Evolutionary conservation across 2,888 invertebrate species (phyloP).

Genomic region (Alloscopus bannaensis): DNA sequence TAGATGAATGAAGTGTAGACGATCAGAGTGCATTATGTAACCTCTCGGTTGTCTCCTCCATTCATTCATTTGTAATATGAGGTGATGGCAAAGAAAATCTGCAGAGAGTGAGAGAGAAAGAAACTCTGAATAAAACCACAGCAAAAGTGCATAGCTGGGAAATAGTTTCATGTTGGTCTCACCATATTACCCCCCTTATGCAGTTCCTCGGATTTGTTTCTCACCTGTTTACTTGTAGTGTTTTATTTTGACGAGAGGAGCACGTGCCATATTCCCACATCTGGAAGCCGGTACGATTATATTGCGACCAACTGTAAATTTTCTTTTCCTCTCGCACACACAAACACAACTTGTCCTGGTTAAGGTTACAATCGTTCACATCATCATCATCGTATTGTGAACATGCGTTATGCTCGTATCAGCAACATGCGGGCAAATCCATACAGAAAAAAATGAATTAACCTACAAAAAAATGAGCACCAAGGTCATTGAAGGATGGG

Average conservation of each 20-base stretch:
- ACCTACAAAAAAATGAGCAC: no score
- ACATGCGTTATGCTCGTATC: no score
- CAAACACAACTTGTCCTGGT: constrained; percentile 52
- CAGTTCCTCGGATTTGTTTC: constrained; percentile 64
- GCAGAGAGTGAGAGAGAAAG: no score
- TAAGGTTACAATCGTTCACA: background rate
- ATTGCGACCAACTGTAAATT: constrained; percentile 35
- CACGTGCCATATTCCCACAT: constrained; percentile 67
- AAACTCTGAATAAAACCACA: constrained; percentile 53
- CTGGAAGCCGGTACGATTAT: constrained; percentile 57
- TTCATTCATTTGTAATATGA: constrained; percentile 10
- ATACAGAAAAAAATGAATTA: no score
- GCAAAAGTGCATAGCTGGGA: constrained; percentile 61
- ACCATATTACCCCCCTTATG: constrained; percentile 64
- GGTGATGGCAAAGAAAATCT: no score
- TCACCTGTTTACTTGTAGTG: constrained; percentile 54
- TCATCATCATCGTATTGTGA: constrained; percentile 1
- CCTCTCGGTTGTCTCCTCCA: constrained; percentile 37
- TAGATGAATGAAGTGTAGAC: constrained; percentile 13
- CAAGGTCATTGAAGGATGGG: no score
- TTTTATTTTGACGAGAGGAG: constrained; percentile 33
- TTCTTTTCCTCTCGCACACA: constrained; percentile 29
- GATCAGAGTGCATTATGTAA: constrained; percentile 51
- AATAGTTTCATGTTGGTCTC: constrained; percentile 54
- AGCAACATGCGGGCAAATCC: no score